Base-by-base conservation (phyloP, 2,113 vertebrate species). In the Lepus europaeus region DNA sequence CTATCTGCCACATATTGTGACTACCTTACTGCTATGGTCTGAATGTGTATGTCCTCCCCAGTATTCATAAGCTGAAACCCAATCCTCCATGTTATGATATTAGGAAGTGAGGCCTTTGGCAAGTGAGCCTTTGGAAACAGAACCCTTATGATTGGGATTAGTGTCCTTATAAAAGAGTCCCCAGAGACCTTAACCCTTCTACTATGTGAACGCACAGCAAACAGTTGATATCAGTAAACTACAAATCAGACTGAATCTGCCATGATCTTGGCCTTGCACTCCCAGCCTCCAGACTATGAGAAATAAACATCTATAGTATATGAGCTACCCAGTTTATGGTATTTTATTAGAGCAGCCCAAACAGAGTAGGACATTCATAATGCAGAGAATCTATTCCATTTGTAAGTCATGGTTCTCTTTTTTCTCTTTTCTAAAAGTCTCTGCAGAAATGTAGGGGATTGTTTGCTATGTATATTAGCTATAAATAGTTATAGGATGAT, bases 391-490 rank as follows among this genome's bases (percentile, higher is more conserved):
- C 31, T 73, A 56, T 73, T 94, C 69, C 12, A 72, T 84, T 85
- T 81, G 59, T 23, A 93, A 95, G 6, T 19, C 79, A 72, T 27
- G 5, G 14, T 63, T 86, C 11, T 80, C 80, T 82, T 68, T 80
- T 56, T 87, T 39, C 29, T 49, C 6, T 29, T 88, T 93, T 87
- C 80, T 64, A 61, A 19, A 76, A 22, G 17, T 73, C 69, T 90
- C 86, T 85, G 31, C 74, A 78, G 56, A 92, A 90, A 78, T 25
- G n/a, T 73, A 70, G 79, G 31, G 68, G 64, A n/a, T 94, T 17
- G 31, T 29, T 79, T 76, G 33, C 19, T 45, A 1, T 49, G 51
- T 90, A 56, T 53, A 45, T 72, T 73, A 90, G 9, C 22, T 81
- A 25, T 51, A 87, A 17, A 74, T 33, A 74, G 64, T 63, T 92